Evolutionary conservation across 2,888 invertebrate genomes (phyloP), one percentile per base, ranked within the genome.

Genomic region (Nipponacmea schrenckii): DNA sequence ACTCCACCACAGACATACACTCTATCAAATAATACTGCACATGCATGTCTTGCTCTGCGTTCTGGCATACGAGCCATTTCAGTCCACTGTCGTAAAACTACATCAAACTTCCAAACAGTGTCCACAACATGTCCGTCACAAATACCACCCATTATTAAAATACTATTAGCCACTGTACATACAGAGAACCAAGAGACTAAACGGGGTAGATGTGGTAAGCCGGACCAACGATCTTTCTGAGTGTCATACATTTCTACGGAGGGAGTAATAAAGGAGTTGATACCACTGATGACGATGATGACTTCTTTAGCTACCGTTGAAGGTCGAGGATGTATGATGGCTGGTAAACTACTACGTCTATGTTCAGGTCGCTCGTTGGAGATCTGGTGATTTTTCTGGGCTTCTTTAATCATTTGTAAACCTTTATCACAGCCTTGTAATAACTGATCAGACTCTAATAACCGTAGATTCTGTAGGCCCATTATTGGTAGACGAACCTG

Each of bases 241-340:
- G 86, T 84, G 65, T 88, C 87, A 71, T 83, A 89, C 84, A 86
- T 86, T 75, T 88, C 87, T 24, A 87, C 85, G 15, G 83, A 79
- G 67, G 79, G 80, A 5, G 85, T 83, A 17, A 85, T 80, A 73
- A 81, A 83, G 63, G 71, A 70, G 56, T 77, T 78, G 66, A 81
- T 80, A 44, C 83, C 78, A 5, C 88, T 87, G 12, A 88, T 79
- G 0, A 86, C 80, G n/a, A 88, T 87, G 73, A 89, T 77, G 31
- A 86, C 85, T 69, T 88, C 86, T 70, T 86, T 87, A 50, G 88
- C 87, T 20, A 89, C 84, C 8, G 88, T 89, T 26, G 88, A 88
- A 15, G 88, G 88, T 50, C 88, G 77, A 7, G 87, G 88, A 39
- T 82, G 83, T 56, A 85, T 79, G 20, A 76, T 76, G 64, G 56